Evolutionary conservation across 2,113 vertebrate genomes (phyloP).

Genomic region (human): GRCh38 chr12:113677001-113677500

Average conservation of each 20-base stretch:
- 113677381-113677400: not conserved
- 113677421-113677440: rapidly evolving
- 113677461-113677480: not conserved
- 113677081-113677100: not conserved
- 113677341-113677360: not conserved
- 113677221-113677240: not conserved
- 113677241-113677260: not conserved
- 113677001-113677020: not conserved
- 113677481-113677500: rapidly evolving
- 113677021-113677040: not conserved
- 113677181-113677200: rapidly evolving
- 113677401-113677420: not conserved
- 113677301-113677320: too few relatives aligned
- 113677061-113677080: not conserved
- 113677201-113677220: not conserved
- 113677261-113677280: rapidly evolving
- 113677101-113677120: not conserved
- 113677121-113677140: not conserved
- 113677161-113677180: rapidly evolving
- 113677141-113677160: not conserved
- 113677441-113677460: rapidly evolving
- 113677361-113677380: not conserved
- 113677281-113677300: not conserved
- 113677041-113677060: not conserved
- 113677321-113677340: not conserved